These are phyloP conservation scores for Augiades crinisus DNA, from an alignment of 2,888 invertebrate species.

Conservation along the genomic window DNA sequence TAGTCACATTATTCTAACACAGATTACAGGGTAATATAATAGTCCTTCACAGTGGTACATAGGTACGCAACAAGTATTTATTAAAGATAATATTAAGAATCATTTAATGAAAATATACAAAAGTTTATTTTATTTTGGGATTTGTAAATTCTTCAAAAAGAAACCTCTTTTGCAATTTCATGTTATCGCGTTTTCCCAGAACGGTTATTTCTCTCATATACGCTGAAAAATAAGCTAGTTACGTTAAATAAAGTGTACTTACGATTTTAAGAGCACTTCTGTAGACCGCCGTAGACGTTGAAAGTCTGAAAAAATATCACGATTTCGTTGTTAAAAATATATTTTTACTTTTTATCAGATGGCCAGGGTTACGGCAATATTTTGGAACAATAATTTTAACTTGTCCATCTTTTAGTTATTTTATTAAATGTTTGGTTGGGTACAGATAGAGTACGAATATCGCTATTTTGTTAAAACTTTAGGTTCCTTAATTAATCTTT, in stretches of 20 bases:
- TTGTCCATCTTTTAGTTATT: too few relatives aligned
- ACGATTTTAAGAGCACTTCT: conserved; percentile 40
- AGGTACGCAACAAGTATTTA: too few relatives aligned
- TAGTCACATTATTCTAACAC: too few relatives aligned
- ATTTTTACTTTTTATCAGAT: background rate
- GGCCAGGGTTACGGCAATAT: background rate
- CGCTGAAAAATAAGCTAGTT: conserved; percentile 26
- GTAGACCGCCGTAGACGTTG: conserved; percentile 33
- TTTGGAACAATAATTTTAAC: background rate
- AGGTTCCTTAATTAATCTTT: too few relatives aligned
- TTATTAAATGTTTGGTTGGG: too few relatives aligned
- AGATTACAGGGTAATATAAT: too few relatives aligned
- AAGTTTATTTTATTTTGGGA: background rate
- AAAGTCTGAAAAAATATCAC: conserved; percentile 40
- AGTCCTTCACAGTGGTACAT: too few relatives aligned
- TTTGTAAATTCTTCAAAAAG: background rate
- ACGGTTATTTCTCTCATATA: conserved; percentile 6
- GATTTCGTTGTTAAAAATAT: conserved; percentile 24
- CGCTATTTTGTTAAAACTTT: too few relatives aligned
- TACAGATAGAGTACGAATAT: too few relatives aligned
- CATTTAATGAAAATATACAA: background rate
- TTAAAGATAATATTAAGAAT: background rate
- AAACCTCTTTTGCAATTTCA: background rate
- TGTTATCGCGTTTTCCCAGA: conserved; percentile 5
- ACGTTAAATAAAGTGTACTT: conserved; percentile 38